Conservation (phyloP, 2,113 vertebrate genomes). For the Brachyhypopomus gauderio region DNA sequence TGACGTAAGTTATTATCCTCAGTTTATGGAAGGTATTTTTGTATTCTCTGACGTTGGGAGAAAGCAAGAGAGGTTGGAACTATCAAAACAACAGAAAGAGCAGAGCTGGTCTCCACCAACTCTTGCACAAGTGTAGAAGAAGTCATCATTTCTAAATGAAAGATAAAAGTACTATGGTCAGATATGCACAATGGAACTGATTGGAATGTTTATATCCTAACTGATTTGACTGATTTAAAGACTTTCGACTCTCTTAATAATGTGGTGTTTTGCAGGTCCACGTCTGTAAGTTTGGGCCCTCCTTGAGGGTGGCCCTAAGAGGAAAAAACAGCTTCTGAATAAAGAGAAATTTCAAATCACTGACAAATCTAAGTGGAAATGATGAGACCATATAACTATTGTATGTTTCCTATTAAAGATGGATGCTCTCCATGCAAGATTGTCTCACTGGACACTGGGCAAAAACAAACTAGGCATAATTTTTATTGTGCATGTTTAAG, state of each 20-base stretch:
- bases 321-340: background rate
- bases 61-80: background rate
- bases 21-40: constrained; percentile 11
- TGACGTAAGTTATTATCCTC: background rate
- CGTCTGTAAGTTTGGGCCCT: background rate
- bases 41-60: background rate
- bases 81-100: background rate
- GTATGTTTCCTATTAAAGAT: constrained; percentile 9
- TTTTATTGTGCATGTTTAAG: too few relatives aligned
- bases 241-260: background rate
- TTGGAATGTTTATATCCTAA: background rate
- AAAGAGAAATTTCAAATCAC: background rate
- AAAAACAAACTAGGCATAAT: too few relatives aligned
- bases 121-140: background rate
- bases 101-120: background rate
- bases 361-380: background rate
- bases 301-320: background rate
- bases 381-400: background rate
- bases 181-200: background rate
- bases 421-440: constrained; percentile 19
- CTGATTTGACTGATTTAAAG: background rate
- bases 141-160: background rate
- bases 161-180: background rate
- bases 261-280: background rate
- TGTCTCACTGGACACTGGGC: background rate